Conservation (phyloP, 2,113 vertebrate genomes). For the Lipophrys pholis region DNA sequence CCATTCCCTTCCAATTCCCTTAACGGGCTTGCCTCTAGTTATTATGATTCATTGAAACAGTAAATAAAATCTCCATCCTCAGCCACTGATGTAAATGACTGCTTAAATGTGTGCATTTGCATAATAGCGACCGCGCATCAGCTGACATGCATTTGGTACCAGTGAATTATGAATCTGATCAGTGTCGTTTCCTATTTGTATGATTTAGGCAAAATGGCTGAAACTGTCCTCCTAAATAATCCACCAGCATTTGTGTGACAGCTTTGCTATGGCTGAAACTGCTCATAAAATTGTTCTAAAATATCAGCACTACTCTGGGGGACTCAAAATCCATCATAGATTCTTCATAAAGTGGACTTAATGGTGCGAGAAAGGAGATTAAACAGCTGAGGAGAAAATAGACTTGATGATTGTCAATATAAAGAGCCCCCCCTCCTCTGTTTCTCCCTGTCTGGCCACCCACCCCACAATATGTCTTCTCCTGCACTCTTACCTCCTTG, state of each 20-base stretch:
- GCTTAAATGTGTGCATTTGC: constrained; percentile 63
- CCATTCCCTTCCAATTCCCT: constrained; percentile 41
- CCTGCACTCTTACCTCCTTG: background rate
- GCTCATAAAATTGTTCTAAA: constrained; percentile 30
- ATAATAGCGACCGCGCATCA: constrained; percentile 62
- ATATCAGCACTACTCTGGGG: constrained; percentile 36
- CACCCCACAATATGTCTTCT: background rate
- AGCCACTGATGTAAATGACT: constrained; percentile 59
- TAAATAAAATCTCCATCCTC: constrained; percentile 69
- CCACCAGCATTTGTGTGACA: constrained; percentile 20
- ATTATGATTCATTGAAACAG: constrained; percentile 69
- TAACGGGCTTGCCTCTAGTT: constrained; percentile 35
- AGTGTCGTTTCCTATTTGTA: constrained; percentile 59
- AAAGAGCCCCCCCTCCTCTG: background rate
- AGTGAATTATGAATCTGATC: constrained; percentile 65
- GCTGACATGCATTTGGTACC: constrained; percentile 49
- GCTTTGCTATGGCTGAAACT: constrained; percentile 26
- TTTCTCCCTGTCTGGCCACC: background rate
- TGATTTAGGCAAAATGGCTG: constrained; percentile 56
- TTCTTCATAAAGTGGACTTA: constrained; percentile 17
- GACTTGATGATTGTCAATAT: constrained; percentile 1
- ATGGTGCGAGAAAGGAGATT: constrained; percentile 18
- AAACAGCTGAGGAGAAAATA: constrained; percentile 11
- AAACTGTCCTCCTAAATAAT: constrained; percentile 45
- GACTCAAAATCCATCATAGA: constrained; percentile 28